Percentiles rank a stretch among this genome's conserved stretches.
Conservation (phyloP, 2,113 vertebrate genomes). For the Microcebus griseorufus region DNA sequence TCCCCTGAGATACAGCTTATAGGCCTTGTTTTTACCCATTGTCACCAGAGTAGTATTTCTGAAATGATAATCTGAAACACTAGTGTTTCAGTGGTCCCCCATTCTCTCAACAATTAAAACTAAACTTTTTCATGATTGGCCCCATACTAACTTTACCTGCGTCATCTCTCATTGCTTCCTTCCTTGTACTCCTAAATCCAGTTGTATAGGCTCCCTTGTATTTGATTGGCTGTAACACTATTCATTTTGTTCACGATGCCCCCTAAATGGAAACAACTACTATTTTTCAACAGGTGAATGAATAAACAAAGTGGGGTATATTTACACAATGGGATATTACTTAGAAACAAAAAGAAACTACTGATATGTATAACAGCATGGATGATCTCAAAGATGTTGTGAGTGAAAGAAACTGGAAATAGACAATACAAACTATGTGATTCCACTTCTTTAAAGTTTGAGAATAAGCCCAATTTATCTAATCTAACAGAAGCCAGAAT, state of each 20-base stretch:
- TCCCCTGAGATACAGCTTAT: background rate
- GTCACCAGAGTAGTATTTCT: background rate
- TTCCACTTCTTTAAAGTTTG: background rate
- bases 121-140: background rate
- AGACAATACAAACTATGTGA: background rate
- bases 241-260: background rate
- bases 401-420: background rate
- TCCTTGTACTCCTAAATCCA: background rate
- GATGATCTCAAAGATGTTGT: background rate
- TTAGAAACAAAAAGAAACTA: background rate
- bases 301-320: background rate
- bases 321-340: background rate
- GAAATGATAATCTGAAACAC: background rate
- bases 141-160: background rate
- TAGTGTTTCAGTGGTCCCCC: background rate
- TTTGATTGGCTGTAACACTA: background rate
- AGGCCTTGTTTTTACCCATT: background rate
- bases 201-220: background rate
- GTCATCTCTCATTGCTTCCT: background rate
- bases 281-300: background rate
- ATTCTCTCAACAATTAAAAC: background rate
- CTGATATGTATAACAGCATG: accelerated
- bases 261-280: background rate
- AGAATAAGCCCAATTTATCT: background rate
- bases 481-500: background rate